phyloP scores from a whole-genome alignment of 2,888 invertebrate genomes.

The Epinotia ramella region DNA sequence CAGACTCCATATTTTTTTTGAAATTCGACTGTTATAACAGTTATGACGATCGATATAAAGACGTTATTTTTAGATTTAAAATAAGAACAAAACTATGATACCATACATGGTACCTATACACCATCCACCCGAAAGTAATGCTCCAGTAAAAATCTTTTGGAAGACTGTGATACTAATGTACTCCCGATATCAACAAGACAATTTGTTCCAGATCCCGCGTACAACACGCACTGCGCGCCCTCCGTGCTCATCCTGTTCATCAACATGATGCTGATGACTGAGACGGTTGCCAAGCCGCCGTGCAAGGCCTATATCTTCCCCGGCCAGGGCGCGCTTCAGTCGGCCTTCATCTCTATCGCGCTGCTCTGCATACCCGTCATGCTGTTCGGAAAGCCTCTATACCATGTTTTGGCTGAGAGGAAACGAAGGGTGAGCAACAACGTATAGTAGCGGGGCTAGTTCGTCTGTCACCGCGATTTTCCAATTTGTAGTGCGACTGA shows the following conservation, averaged over 20 bases:
- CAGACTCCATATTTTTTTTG: no score
- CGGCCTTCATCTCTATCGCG: slow-evolving; percentile 86
- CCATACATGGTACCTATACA: no score
- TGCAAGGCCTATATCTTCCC: slow-evolving; percentile 87
- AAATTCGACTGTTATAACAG: no score
- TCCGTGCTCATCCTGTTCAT: slow-evolving; percentile 92
- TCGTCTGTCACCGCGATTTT: no score
- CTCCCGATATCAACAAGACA: neutral
- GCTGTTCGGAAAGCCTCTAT: slow-evolving; percentile 91
- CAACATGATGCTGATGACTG: slow-evolving; percentile 90
- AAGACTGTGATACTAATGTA: no score
- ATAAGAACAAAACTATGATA: no score
- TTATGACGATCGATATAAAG: no score
- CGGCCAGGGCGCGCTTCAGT: slow-evolving; percentile 86
- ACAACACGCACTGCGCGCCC: slow-evolving; percentile 88
- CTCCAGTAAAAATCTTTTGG: no score
- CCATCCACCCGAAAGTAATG: no score
- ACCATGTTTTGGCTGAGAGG: slow-evolving; percentile 81
- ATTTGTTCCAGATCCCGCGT: slow-evolving; percentile 67
- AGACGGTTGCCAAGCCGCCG: slow-evolving; percentile 66
- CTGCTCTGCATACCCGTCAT: slow-evolving; percentile 91
- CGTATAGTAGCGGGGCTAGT: no score
- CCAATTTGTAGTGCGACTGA: no score
- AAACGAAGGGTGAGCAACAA: slow-evolving; percentile 64
- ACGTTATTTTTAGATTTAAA: no score